Percentiles rank a stretch among this genome's conserved stretches.
Conservation (phyloP, 2,888 invertebrate genomes). For the Argynnis bischoffii region DNA sequence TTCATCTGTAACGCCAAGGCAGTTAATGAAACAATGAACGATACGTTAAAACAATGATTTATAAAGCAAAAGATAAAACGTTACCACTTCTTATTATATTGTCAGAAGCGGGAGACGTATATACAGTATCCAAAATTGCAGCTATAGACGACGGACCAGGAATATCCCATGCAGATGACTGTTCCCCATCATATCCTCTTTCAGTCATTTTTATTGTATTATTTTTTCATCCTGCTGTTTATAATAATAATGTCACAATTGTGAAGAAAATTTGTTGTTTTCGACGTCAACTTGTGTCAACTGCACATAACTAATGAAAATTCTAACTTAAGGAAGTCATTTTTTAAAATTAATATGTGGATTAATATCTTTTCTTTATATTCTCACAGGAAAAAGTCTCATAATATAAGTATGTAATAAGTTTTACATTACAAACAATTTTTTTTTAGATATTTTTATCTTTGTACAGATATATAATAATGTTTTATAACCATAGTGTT, state of each 20-base stretch:
- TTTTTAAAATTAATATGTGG: neutral
- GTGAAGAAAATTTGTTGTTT: constrained; percentile 22
- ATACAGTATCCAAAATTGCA: constrained; percentile 85
- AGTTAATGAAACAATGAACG: constrained; percentile 5
- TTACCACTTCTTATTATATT: constrained; percentile 68
- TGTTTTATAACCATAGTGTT: too few relatives aligned
- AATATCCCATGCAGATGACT: constrained; percentile 70
- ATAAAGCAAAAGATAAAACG: neutral
- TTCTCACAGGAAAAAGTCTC: constrained; percentile 5
- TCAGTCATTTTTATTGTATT: constrained; percentile 65
- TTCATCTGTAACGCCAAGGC: constrained; percentile 69
- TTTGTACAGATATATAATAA: too few relatives aligned
- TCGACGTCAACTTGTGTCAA: constrained; percentile 40
- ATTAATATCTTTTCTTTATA: neutral
- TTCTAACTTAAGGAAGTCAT: neutral
- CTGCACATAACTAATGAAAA: constrained; percentile 4
- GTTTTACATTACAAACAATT: constrained; percentile 39
- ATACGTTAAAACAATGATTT: neutral
- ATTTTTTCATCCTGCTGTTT: constrained; percentile 46
- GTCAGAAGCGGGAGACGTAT: constrained; percentile 80
- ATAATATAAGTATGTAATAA: constrained; percentile 5
- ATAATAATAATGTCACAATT: constrained; percentile 27
- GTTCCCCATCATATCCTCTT: constrained; percentile 66
- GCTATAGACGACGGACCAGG: constrained; percentile 81
- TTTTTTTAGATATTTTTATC: too few relatives aligned